These are phyloP conservation scores for Coelopa pilipes DNA, from an alignment of 2,888 invertebrate genomes.

Conservation along the genomic window DNA sequence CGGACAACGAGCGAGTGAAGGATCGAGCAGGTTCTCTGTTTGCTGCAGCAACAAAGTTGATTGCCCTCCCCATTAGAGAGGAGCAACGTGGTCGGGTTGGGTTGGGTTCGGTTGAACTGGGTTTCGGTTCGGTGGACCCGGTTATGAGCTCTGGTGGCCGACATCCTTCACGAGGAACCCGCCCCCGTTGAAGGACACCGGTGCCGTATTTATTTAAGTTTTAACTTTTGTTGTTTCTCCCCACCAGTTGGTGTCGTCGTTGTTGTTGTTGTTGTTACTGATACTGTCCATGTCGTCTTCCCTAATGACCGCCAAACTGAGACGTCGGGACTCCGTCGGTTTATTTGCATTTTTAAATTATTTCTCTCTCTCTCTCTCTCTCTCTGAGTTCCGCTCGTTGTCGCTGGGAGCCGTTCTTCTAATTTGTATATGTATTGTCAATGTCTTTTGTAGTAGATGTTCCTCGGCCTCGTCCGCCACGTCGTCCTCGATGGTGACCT, in stretches of 20 bases:
- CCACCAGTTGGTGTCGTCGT: neutral
- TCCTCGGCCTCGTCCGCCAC: slow-evolving; percentile 23
- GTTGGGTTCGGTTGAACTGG: too few species aligned
- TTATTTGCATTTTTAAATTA: neutral
- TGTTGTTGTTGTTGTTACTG: too few species aligned
- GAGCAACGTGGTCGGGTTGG: neutral
- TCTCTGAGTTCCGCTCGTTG: neutral
- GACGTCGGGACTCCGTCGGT: neutral
- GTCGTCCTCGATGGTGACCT: neutral
- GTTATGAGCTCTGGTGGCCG: slow-evolving; percentile 4
- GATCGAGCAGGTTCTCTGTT: slow-evolving; percentile 2
- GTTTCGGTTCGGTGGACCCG: too few species aligned
- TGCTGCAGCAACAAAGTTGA: slow-evolving; percentile 25
- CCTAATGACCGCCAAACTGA: neutral
- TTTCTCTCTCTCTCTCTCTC: neutral
- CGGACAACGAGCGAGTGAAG: neutral
- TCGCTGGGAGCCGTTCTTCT: neutral
- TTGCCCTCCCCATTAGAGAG: slow-evolving; percentile 21
- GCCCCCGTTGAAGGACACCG: neutral
- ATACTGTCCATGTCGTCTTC: neutral
- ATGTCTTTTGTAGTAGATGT: slow-evolving; percentile 22
- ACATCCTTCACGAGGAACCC: neutral
- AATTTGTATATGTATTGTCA: neutral
- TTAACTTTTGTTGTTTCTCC: neutral
- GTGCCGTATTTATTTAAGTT: slow-evolving; percentile 1